Base-by-base conservation (phyloP, 2,113 vertebrate species). In the Suricata suricatta region DNA sequence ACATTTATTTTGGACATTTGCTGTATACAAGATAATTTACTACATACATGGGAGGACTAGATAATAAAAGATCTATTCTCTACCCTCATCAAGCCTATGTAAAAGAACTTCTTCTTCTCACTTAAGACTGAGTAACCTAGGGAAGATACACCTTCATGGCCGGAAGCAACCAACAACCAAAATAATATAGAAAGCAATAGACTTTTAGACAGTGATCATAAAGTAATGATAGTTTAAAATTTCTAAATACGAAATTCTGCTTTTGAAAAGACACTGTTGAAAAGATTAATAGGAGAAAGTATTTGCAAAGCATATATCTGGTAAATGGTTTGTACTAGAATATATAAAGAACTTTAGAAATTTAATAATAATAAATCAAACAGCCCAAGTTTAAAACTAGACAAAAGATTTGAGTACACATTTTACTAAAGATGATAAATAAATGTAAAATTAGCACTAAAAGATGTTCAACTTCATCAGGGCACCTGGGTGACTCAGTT, bases 1-100 rank as follows among this genome's bases (percentile, higher is more conserved):
- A 68, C 25, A 94, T 92, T 89, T 77, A 94, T 27, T 89, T 81
- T 69, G n/a, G 88, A 57, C 3, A 77, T 81, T 92, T 82, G 13
- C 35, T 52, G 35, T 44, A 11, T 31, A 47, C 5, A 57, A 76
- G 92, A n/a, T 41, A 81, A 90, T 81, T 82, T 71, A 44, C 35
- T 83, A 33, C 16, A 60, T 38, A 11, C 35, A 7, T 29, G 25
- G 23, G 44, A 92, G n/a, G 23, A 76, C n/a, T 7, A 66, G 41
- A 38, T 82, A 92, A 84, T 50, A 33, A 96, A 92, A 85, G 27
- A 66, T 31, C 21, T 54, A 3, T 41, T 94, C 8, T 71, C 88
- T 86, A 35, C 7, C 7, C 25, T 38, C 21, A 68, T 27, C n/a
- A 92, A 72, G 33, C 17, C 64, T 41, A 57, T 29, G 31, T 52